Conservation (phyloP, 2,797 vertebrate genomes). For the Allobates femoralis region DNA sequence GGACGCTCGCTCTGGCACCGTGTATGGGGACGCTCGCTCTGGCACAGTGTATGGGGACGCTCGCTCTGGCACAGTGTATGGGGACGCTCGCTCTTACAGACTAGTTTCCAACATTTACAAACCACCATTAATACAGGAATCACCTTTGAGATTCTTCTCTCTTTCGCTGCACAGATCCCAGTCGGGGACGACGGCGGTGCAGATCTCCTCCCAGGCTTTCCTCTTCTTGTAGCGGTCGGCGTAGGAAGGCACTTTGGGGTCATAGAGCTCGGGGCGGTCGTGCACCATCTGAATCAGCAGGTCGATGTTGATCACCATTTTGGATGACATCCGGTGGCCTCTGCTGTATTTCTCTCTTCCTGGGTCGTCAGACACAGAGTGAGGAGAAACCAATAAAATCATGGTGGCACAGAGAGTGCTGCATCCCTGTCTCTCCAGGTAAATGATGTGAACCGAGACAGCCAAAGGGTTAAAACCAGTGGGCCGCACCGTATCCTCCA, state of each 20-base stretch:
- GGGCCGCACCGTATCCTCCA: too few species aligned
- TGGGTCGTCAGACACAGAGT: neutral
- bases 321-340: constrained; percentile 35
- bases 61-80: too few species aligned
- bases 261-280: constrained; percentile 31
- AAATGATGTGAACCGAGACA: neutral
- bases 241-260: constrained; percentile 48
- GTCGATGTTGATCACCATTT: constrained; percentile 37
- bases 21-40: too few species aligned
- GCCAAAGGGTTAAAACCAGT: too few species aligned
- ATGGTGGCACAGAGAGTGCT: neutral
- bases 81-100: too few species aligned
- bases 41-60: too few species aligned
- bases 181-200: constrained; percentile 14
- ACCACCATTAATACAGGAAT: neutral
- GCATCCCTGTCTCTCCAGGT: neutral
- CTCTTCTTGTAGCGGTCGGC: constrained; percentile 42
- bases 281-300: constrained; percentile 48
- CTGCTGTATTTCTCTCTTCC: constrained; percentile 2
- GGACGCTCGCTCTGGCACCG: too few species aligned
- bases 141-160: constrained; percentile 43
- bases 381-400: neutral
- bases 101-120: too few species aligned
- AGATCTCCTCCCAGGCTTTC: constrained; percentile 46
- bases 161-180: constrained; percentile 28